phyloP scores from a whole-genome alignment of 2,113 vertebrate genomes.

The Microtus pennsylvanicus region DNA sequence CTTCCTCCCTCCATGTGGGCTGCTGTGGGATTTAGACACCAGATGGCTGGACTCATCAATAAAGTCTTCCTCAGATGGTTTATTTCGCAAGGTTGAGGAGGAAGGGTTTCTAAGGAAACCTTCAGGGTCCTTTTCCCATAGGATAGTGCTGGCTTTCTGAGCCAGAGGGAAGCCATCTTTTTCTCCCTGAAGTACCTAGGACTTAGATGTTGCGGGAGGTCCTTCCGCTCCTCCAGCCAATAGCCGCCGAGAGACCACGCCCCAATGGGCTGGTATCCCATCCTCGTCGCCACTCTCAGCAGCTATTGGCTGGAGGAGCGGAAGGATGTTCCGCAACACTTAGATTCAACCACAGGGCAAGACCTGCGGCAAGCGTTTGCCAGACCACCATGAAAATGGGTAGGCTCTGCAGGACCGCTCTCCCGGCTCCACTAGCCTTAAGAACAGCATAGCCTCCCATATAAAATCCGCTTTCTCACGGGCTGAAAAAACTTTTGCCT shows the following conservation, averaged over 20 bases:
- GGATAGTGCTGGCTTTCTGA: not conserved
- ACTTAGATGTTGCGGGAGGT: too few species aligned
- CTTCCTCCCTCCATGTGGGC: not conserved
- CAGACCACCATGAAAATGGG: not conserved
- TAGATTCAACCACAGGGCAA: not conserved
- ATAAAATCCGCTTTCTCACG: not conserved
- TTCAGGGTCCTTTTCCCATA: not conserved
- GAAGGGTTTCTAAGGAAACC: not conserved
- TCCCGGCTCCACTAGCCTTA: not conserved
- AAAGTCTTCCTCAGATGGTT: not conserved
- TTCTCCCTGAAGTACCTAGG: not conserved
- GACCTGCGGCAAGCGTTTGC: not conserved
- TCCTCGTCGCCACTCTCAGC: too few species aligned
- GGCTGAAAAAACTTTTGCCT: not conserved
- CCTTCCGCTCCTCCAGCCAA: too few species aligned
- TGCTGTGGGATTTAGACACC: not conserved
- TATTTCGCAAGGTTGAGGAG: not conserved
- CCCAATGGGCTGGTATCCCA: too few species aligned
- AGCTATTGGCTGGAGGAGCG: too few species aligned
- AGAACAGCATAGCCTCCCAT: not conserved
- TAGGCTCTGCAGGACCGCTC: not conserved
- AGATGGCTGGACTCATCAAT: rapidly evolving
- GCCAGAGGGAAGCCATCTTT: not conserved
- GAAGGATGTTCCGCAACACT: too few species aligned
- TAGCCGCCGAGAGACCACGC: too few species aligned